These are phyloP conservation scores for Picus viridis DNA, from an alignment of 2,797 vertebrate genomes.

Conservation along the genomic window DNA sequence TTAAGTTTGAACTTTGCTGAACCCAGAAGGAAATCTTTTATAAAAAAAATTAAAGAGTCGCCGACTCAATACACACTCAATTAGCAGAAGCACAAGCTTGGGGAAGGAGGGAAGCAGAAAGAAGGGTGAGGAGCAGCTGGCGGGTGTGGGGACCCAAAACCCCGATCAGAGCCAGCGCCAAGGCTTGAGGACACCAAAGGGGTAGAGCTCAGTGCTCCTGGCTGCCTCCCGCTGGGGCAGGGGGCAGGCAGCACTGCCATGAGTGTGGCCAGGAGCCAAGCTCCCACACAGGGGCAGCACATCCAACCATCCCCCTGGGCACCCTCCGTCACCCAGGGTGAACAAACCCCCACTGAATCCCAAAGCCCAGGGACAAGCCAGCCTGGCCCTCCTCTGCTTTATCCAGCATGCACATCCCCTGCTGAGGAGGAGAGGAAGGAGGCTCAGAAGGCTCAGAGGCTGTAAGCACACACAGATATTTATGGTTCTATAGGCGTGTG, in stretches of 20 bases:
- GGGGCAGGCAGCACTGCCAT: rapidly evolving
- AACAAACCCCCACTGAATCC: background rate
- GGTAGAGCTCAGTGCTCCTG: rapidly evolving
- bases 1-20: conserved; percentile 65
- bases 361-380: rapidly evolving
- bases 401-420: background rate
- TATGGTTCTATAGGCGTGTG: conserved; percentile 10
- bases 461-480: conserved; percentile 37
- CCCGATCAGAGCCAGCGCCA: rapidly evolving
- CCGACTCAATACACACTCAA: conserved; percentile 28
- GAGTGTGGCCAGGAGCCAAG: rapidly evolving
- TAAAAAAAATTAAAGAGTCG: conserved; percentile 56
- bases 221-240: rapidly evolving
- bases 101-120: background rate
- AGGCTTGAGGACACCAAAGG: background rate
- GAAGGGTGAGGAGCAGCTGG: rapidly evolving
- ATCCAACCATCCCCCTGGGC: background rate
- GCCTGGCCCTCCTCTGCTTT: background rate
- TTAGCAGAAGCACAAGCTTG: conserved; percentile 54
- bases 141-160: rapidly evolving
- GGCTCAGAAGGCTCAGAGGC: background rate
- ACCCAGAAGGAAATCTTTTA: conserved; percentile 62
- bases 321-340: background rate
- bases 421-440: background rate
- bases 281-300: rapidly evolving